phyloP scores from a whole-genome alignment of 2,797 vertebrate genomes.

The Clamator glandarius region DNA sequence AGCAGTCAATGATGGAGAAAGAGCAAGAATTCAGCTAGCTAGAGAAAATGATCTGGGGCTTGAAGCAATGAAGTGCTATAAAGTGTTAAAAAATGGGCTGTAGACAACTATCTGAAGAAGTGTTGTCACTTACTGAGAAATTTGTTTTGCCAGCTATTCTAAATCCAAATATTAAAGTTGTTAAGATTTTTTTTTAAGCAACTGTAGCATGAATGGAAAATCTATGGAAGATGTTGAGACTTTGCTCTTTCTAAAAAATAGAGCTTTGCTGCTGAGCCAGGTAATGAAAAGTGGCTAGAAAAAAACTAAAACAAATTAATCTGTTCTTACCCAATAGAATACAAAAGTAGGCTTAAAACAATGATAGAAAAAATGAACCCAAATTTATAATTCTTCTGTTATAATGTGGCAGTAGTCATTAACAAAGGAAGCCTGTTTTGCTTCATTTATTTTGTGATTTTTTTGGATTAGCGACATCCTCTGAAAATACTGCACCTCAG shows the following conservation, averaged over 20 bases:
- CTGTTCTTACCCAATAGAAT: constrained; percentile 20
- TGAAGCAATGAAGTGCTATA: constrained; percentile 31
- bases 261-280: constrained; percentile 16
- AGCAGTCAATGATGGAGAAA: neutral
- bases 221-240: constrained; percentile 7
- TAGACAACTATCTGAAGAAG: constrained; percentile 42
- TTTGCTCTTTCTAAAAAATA: constrained; percentile 2
- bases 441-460: constrained; percentile 16
- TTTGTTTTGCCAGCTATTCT: constrained; percentile 36
- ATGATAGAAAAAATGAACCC: neutral
- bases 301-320: constrained; percentile 24
- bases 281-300: constrained; percentile 13
- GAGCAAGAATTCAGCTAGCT: neutral
- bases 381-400: constrained; percentile 14
- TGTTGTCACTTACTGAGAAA: constrained; percentile 58
- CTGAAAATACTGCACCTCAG: neutral
- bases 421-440: constrained; percentile 31
- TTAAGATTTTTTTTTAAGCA: neutral
- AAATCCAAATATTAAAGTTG: constrained; percentile 49
- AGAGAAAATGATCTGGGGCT: neutral
- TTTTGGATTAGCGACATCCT: constrained; percentile 14
- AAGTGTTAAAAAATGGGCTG: constrained; percentile 59
- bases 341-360: constrained; percentile 27
- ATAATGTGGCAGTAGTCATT: neutral
- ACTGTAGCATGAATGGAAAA: constrained; percentile 31